phyloP scores from a whole-genome alignment of 2,888 invertebrate genomes.

The Abscondita cerata region DNA sequence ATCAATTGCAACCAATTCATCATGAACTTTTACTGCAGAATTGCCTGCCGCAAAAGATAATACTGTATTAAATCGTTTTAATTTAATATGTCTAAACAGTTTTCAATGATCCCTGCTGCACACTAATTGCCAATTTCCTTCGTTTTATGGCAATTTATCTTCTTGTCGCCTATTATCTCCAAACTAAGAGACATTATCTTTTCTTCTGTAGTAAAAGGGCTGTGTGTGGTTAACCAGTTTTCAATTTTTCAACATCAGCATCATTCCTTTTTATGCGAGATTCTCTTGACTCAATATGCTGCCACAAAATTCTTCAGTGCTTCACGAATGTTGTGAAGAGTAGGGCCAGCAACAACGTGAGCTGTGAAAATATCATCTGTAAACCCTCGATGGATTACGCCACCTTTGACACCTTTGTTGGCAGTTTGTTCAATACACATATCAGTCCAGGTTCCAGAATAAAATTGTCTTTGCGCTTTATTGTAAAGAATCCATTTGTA shows the following conservation, averaged over 20 bases:
- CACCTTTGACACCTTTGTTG: slow-evolving; percentile 51
- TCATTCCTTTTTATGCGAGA: slow-evolving; percentile 47
- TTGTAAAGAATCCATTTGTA: slow-evolving; percentile 48
- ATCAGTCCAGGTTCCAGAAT: slow-evolving; percentile 53
- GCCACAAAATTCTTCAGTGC: slow-evolving; percentile 48
- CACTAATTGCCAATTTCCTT: slow-evolving; percentile 37
- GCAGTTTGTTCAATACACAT: slow-evolving; percentile 50
- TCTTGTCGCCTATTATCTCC: slow-evolving; percentile 14
- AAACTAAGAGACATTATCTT: neutral
- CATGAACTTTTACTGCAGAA: slow-evolving; percentile 47
- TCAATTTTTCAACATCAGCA: slow-evolving; percentile 40
- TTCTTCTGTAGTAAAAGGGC: slow-evolving; percentile 43
- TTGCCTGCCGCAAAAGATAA: slow-evolving; percentile 46
- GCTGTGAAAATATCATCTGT: slow-evolving; percentile 53
- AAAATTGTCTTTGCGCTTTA: slow-evolving; percentile 52
- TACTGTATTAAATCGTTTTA: slow-evolving; percentile 49
- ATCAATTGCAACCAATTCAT: slow-evolving; percentile 43
- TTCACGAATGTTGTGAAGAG: slow-evolving; percentile 47
- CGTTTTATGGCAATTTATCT: slow-evolving; percentile 46
- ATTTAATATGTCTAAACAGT: slow-evolving; percentile 45
- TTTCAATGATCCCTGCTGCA: slow-evolving; percentile 27
- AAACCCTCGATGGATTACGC: slow-evolving; percentile 51
- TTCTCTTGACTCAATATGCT: slow-evolving; percentile 52
- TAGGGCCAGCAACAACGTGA: slow-evolving; percentile 49
- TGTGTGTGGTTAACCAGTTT: slow-evolving; percentile 48